Base-by-base conservation (phyloP, 2,888 invertebrate genomes). In the Papilio protenor region DNA sequence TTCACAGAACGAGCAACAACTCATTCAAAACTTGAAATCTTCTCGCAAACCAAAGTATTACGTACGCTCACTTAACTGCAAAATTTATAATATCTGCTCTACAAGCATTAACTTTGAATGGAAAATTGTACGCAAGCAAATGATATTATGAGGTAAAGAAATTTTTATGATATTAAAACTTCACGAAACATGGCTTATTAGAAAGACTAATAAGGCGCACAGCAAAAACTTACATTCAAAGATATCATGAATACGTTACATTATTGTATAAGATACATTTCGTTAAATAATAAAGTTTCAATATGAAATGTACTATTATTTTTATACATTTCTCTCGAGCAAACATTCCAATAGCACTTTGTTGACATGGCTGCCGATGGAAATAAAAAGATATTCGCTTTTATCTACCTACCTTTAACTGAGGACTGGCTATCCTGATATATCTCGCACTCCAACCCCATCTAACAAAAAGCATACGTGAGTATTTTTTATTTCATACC, bases 381-480 rank as follows among this genome's bases (percentile, higher is more conserved):
- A 52, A n/a, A 55, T 52, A 72, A 33, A 72, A 72, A 45, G 11
- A 14, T 61, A 52, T 14, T 40, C 21, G 47, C 49, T 45, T 27
- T 73, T 66, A 45, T 75, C 59, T 59, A 74, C 77, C 77, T 71
- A 78, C 74, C 77, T 78, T 75, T 14, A 73, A 75, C 10, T 45
- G 33, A 71, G 5, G 61, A 52, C 55, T 18, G 71, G 71, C 71
- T 75, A 75, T 78, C 71, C 52, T 45, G 71, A 71, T 40, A 75
- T 40, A 75, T 33, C 52, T 49, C 61, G 49, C 45, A 83, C 83
- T 79, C 84, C 84, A 81, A 81, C 88, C 84, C 86, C 89, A 91
- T 90, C 91, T 91, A 92, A 86, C 91, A 91, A 90, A 89, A 91
- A 89, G 90, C 91, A 90, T 90, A 90, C 90, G 88, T 84, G 86